Percentiles rank a stretch among this genome's conserved stretches.
These are phyloP conservation scores for Anagrus nilaparvatae DNA, from an alignment of 1,140 invertebrate genomes.

Conservation along the genomic window DNA sequence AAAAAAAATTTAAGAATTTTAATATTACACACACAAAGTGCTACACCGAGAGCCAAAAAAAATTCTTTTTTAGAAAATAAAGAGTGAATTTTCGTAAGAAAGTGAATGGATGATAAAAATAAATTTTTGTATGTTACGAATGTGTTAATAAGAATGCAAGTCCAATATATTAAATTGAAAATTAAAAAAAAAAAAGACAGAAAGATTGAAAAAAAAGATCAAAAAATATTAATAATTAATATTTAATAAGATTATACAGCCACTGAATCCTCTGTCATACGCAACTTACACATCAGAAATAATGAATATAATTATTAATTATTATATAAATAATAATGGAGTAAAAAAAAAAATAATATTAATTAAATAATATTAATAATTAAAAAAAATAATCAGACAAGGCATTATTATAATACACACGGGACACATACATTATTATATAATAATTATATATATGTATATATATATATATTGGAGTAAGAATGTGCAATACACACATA, in stretches of 20 bases:
- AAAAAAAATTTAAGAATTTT: slow-evolving; percentile 14
- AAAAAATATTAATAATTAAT: slow-evolving; percentile 23
- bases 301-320: too few relatives aligned
- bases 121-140: too few relatives aligned
- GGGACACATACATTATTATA: slow-evolving; percentile 21
- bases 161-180: slow-evolving; percentile 15
- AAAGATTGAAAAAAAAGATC: slow-evolving; percentile 17
- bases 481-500: slow-evolving; percentile 38
- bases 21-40: slow-evolving; percentile 29
- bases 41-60: slow-evolving; percentile 26
- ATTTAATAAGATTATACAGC: slow-evolving; percentile 37
- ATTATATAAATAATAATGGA: too few relatives aligned
- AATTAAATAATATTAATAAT: too few relatives aligned
- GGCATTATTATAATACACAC: too few relatives aligned
- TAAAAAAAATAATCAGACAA: too few relatives aligned
- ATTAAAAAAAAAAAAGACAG: slow-evolving; percentile 11
- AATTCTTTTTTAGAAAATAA: too few relatives aligned
- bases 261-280: slow-evolving; percentile 18
- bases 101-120: slow-evolving; percentile 21
- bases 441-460: slow-evolving; percentile 25
- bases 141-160: too few relatives aligned
- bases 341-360: too few relatives aligned
- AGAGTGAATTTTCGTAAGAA: slow-evolving; percentile 25
- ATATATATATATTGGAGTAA: slow-evolving; percentile 28
- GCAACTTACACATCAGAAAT: too few relatives aligned